Evolutionary conservation across 1,140 invertebrate genomes (phyloP), one percentile per base, ranked within the genome.

Genomic region (Drosophila jambulina): DNA sequence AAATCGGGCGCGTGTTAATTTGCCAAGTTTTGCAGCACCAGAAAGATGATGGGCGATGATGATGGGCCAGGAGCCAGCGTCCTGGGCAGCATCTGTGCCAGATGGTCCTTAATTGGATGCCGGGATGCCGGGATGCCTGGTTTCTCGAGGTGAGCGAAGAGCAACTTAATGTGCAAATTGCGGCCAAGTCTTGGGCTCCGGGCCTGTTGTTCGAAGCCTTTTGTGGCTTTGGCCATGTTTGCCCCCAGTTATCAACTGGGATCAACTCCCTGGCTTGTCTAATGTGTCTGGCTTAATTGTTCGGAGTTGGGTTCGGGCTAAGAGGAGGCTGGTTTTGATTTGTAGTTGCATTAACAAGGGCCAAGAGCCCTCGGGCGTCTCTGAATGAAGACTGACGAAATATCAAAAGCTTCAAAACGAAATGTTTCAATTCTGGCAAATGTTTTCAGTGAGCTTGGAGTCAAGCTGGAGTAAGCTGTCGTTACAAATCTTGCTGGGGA

Each of bases 31-130:
- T 57, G 77, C 32, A 67, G 34, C 60, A 42, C 19, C 53, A 53
- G 42, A 21, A 34, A 7, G 38, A 38, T 40, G 45, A 62, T 34
- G 32, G 51, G 46, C 23, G 13, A 45, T 51, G 53, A 63, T 79
- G 68, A 59, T 48, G 48, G 42, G 54, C 38, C 12, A 23, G 19
- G 32, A 40, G 38, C 17, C 23, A 36, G 69, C 61, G n/a, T 48
- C 43, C 27, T 34, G 38, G 58, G 75, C 61, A 75, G 60, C 84
- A 83, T 65, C 80, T 83, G 71, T 56, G 46, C 59, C 71, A 74
- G 85, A 88, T 88, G 80, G 57, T 63, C 62, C 76, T 76, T 87
- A 88, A 87, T 88, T 87, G 84, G 84, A 86, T 83, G 83, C 60
- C 34, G 38, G 23, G 32, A 15, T 53, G 25, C 36, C 59, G n/a